A percentile compares a stretch with the other conserved stretches of the same genome.
Evolutionary conservation across 2,888 invertebrate genomes (phyloP).

Genomic region (Prosapia bicincta): DNA sequence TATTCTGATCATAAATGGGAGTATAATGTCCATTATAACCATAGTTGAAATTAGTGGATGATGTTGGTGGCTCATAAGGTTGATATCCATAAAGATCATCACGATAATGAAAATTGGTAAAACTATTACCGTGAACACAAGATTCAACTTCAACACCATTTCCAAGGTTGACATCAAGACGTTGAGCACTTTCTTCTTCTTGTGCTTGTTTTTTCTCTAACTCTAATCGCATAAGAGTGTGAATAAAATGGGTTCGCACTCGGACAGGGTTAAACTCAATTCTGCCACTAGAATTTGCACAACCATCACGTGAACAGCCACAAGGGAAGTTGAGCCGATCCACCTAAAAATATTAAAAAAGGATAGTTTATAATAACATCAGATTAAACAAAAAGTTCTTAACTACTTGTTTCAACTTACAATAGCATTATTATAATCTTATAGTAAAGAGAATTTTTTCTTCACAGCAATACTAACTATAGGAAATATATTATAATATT

Average conservation of each 20-base stretch:
- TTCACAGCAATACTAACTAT: no score
- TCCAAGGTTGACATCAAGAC: constrained; percentile 17
- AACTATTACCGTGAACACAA: constrained; percentile 59
- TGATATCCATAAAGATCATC: constrained; percentile 47
- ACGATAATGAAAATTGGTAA: constrained; percentile 66
- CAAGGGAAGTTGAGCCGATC: constrained; percentile 96
- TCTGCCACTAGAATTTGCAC: constrained; percentile 86
- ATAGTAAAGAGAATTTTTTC: no score
- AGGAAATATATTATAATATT: no score
- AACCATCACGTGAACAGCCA: constrained; percentile 92
- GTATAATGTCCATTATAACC: constrained; percentile 32
- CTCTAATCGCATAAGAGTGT: constrained; percentile 90
- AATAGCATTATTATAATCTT: no score
- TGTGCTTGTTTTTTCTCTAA: constrained; percentile 76
- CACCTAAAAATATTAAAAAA: constrained; percentile 53
- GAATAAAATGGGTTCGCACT: constrained; percentile 95
- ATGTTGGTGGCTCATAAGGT: constrained; percentile 54
- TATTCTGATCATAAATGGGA: constrained; percentile 41
- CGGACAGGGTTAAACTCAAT: constrained; percentile 95
- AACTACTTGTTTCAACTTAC: no score
- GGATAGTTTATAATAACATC: no score
- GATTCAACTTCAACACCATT: constrained; percentile 15
- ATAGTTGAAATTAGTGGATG: constrained; percentile 41
- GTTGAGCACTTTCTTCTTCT: constrained; percentile 47
- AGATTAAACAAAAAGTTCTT: no score